Evolutionary conservation across 2,797 vertebrate genomes (phyloP).

Genomic region (Mionectes olivaceus): DNA sequence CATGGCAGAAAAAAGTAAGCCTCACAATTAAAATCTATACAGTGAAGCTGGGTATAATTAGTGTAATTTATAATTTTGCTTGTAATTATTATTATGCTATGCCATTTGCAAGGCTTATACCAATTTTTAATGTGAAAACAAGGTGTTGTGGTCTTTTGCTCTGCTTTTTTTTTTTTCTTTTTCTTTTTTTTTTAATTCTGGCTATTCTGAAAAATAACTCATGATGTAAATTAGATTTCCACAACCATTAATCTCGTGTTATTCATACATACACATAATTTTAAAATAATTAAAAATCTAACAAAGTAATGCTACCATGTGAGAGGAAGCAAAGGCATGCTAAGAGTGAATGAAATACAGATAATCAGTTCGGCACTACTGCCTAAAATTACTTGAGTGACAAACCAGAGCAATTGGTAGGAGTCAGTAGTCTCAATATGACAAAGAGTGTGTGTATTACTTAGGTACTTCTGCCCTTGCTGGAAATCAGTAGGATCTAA

Average conservation of each 20-base stretch:
- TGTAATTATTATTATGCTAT: neutral
- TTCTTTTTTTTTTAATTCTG: constrained; percentile 10
- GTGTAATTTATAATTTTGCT: neutral
- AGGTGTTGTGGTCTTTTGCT: neutral
- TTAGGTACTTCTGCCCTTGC: neutral
- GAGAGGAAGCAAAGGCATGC: constrained; percentile 14
- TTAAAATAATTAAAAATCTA: constrained; percentile 29
- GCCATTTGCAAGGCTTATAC: neutral
- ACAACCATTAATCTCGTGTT: neutral
- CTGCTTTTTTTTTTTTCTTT: neutral
- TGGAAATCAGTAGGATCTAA: neutral
- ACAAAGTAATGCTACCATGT: neutral
- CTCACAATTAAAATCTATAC: constrained; percentile 16
- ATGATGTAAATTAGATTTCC: neutral
- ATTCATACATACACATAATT: neutral
- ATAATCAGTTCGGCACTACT: constrained; percentile 3
- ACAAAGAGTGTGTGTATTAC: neutral
- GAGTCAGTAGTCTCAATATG: neutral
- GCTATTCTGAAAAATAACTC: neutral
- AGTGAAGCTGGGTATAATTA: neutral
- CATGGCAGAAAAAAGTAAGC: neutral
- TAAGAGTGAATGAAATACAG: constrained; percentile 13
- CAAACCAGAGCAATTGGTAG: neutral
- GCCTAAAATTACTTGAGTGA: neutral
- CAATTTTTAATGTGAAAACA: constrained; percentile 36